A percentile compares a stretch with the other conserved stretches of the same genome.
phyloP scores from a whole-genome alignment of 2,113 vertebrate species.

The Heliornis fulica region DNA sequence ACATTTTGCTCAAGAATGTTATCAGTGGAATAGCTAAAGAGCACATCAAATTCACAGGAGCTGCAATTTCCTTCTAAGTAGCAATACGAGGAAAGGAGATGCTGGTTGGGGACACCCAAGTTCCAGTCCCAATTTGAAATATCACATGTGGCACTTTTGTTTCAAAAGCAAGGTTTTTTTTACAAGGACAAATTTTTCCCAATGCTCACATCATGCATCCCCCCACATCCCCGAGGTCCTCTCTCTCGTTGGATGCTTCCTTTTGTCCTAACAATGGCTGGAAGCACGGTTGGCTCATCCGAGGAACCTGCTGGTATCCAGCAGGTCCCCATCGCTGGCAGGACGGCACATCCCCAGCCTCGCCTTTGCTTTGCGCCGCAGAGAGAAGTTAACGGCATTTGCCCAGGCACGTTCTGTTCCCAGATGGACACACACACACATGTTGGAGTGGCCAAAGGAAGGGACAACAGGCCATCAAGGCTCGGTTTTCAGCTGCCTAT shows the following conservation, averaged over 20 bases:
- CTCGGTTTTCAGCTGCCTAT: not conserved
- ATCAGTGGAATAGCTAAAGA: not conserved
- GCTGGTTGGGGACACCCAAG: not conserved
- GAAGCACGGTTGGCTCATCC: not conserved
- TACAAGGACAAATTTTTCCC: too few relatives aligned
- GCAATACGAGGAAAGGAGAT: not conserved
- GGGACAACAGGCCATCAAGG: fast-evolving
- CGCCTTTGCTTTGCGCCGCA: fast-evolving
- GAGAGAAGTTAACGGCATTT: fast-evolving
- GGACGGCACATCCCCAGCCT: not conserved
- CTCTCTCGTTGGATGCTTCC: not conserved
- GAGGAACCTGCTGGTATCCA: not conserved
- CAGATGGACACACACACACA: fast-evolving
- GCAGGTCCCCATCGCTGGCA: not conserved
- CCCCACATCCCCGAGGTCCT: too few relatives aligned
- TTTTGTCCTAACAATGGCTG: fast-evolving
- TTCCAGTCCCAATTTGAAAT: not conserved
- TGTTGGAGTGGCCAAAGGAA: not conserved
- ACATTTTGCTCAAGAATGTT: not conserved
- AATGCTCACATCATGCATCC: too few relatives aligned
- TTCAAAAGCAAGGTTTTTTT: not conserved
- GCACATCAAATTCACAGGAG: not conserved
- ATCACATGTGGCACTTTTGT: not conserved
- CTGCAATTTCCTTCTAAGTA: not conserved
- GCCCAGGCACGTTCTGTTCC: not conserved